Evolutionary conservation across 2,888 invertebrate species (phyloP), one percentile per base, ranked within the genome.

Genomic region (Amphipyra berbera): DNA sequence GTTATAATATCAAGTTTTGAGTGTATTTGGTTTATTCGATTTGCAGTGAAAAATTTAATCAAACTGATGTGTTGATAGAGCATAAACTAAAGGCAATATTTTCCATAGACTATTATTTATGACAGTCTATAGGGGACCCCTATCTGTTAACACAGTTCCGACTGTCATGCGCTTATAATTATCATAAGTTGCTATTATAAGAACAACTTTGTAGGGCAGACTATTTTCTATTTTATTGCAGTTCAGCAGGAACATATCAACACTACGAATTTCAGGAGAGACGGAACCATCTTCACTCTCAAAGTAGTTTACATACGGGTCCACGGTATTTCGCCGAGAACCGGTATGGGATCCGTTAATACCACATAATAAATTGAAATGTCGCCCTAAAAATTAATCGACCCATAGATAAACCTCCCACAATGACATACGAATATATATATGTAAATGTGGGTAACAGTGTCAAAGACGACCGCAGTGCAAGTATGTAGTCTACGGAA

Each of bases 331-430:
- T 68, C 40, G 56, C 48, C 33, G 44, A 41, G 48, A 68, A 64
- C 60, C 62, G 57, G 62, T 63, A 42, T 55, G 58, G 13, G 50
- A 46, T 42, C 72, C 61, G 73, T 77, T 73, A 78, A 77, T 71
- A 61, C 64, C 50, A 61, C 61, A 75, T 73, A 74, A 81, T 75
- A 82, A 72, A 78, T 82, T 78, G 74, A 79, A 62, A 62, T 40
- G 81, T 77, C 74, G 46, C 67, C 79, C 77, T 75, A 83, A 84
- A 84, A 83, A 84, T 75, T 52, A 63, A 77, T 60, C 21, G 73
- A 68, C 72, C 76, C 68, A 73, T 77, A 38, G 3, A 30, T 42
- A 81, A 79, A 78, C 71, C 81, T 70, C 85, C 87, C 82, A 87
- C 86, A 67, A 65, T 56, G 59, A 58, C 72, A 83, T 88, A 86